phyloP scores from a whole-genome alignment of 2,113 vertebrate species.

The Microcebus ravelobensis region DNA sequence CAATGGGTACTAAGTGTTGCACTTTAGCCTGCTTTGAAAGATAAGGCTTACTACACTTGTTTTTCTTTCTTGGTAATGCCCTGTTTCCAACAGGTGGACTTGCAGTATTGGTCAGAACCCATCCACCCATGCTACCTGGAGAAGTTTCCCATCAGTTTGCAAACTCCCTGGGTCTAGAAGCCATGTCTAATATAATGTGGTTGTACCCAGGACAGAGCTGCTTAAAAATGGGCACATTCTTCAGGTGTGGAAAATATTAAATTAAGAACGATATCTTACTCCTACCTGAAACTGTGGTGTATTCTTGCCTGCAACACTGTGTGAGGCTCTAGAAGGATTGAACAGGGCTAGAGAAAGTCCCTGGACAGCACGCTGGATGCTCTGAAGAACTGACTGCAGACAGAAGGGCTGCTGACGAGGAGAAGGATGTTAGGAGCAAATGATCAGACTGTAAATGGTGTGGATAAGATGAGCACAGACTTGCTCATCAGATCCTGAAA shows the following conservation, averaged over 20 bases:
- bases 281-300: not conserved
- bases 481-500: constrained; percentile 34
- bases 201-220: not conserved
- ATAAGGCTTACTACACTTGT: not conserved
- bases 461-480: constrained; percentile 4
- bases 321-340: not conserved
- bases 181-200: fast-evolving
- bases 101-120: not conserved
- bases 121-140: not conserved
- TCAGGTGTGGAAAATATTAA: not conserved
- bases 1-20: not conserved
- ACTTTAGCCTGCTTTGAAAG: not conserved
- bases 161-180: not conserved
- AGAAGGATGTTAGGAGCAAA: not conserved
- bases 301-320: not conserved
- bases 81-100: not conserved
- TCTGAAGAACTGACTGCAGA: not conserved
- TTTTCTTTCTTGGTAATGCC: not conserved
- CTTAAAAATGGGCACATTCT: not conserved
- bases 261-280: not conserved
- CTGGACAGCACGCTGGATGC: not conserved
- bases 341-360: not conserved
- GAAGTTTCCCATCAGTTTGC: not conserved
- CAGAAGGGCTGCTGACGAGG: not conserved
- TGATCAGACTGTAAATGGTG: not conserved